Conservation (phyloP, 2,113 vertebrate genomes). For the Perca flavescens region DNA sequence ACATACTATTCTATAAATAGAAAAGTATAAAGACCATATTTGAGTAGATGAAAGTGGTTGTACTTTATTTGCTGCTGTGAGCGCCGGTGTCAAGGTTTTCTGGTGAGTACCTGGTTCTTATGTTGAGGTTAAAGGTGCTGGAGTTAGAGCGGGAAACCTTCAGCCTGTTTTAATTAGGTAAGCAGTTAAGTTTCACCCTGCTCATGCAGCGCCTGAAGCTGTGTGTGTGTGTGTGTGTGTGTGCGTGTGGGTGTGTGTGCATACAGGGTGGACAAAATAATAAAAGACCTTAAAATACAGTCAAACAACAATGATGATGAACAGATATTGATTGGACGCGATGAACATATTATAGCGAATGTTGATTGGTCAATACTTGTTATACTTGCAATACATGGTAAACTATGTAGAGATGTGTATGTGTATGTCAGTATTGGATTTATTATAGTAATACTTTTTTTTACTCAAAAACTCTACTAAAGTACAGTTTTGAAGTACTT, state of each 20-base stretch:
- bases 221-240: conserved; percentile 13
- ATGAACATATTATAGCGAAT: too few species aligned
- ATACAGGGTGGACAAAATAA: not conserved
- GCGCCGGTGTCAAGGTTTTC: not conserved
- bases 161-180: conserved; percentile 67
- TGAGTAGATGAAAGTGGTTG: not conserved
- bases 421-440: not conserved
- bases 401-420: not conserved
- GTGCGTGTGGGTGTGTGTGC: not conserved
- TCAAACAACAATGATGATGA: not conserved
- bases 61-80: conserved; percentile 17
- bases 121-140: conserved; percentile 69
- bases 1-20: not conserved
- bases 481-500: not conserved
- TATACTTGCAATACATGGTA: too few species aligned
- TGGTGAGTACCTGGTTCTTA: too few species aligned
- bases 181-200: conserved; percentile 61
- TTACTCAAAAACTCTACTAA: too few species aligned
- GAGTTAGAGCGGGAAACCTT: conserved; percentile 67
- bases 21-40: not conserved
- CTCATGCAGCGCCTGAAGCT: conserved; percentile 39
- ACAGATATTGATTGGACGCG: too few species aligned
- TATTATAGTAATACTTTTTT: too few species aligned
- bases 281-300: not conserved
- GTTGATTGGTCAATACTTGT: too few species aligned